Conservation (phyloP, 2,797 vertebrate species). For the Hoplostethus atlanticus region DNA sequence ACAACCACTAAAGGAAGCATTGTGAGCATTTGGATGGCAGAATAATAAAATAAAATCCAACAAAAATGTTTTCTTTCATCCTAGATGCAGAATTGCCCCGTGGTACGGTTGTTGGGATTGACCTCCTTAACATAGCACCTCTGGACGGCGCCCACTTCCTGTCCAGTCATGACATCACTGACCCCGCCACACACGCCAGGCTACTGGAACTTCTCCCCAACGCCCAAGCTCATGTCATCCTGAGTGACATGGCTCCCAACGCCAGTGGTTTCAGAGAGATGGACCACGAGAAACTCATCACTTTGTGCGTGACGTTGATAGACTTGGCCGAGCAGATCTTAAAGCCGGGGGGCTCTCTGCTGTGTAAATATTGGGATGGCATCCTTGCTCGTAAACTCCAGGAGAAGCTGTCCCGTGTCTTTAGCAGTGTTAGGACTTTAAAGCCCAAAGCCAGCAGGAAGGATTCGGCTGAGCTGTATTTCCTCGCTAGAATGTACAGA, state of each 20-base stretch:
- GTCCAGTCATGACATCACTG: slow-evolving; percentile 84
- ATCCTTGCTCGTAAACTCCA: slow-evolving; percentile 80
- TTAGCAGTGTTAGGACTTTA: slow-evolving; percentile 84
- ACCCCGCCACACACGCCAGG: slow-evolving; percentile 75
- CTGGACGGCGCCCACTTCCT: slow-evolving; percentile 92
- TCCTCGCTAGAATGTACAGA: slow-evolving; percentile 87
- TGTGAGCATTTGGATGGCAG: not conserved
- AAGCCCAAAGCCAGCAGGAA: slow-evolving; percentile 93
- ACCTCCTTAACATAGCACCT: slow-evolving; percentile 87
- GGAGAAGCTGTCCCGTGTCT: slow-evolving; percentile 82
- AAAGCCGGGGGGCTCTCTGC: slow-evolving; percentile 84
- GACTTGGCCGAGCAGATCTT: slow-evolving; percentile 84
- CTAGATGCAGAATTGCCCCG: slow-evolving; percentile 83
- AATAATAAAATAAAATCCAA: not conserved
- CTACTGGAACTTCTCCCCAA: slow-evolving; percentile 88
- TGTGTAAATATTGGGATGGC: slow-evolving; percentile 97
- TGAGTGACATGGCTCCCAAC: slow-evolving; percentile 97
- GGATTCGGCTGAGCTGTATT: slow-evolving; percentile 92
- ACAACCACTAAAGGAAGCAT: not conserved
- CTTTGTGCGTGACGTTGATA: slow-evolving; percentile 86
- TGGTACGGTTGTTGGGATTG: slow-evolving; percentile 91
- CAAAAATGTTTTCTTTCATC: slow-evolving; percentile 22
- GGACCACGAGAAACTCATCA: slow-evolving; percentile 91
- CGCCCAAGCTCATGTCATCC: slow-evolving; percentile 86
- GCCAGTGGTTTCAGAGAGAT: slow-evolving; percentile 91